These are phyloP conservation scores for Phylloscopus collybita DNA, from an alignment of 2,797 vertebrate species.

Conservation along the genomic window DNA sequence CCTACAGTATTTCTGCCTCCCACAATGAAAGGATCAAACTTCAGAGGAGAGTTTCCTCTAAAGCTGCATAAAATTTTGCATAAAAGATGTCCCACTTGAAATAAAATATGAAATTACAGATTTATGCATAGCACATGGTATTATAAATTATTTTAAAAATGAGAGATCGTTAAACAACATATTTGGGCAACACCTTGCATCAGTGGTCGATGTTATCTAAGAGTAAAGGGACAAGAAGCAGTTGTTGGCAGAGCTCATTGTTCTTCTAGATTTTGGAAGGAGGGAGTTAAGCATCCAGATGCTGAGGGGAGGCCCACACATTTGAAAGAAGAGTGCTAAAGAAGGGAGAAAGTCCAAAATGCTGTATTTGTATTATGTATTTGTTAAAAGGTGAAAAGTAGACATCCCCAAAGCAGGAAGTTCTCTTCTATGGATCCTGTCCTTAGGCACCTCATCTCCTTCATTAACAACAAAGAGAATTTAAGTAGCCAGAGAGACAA, in stretches of 20 bases:
- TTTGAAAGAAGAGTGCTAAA: not conserved
- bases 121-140: rapidly evolving
- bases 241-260: not conserved
- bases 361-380: rapidly evolving
- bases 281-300: not conserved
- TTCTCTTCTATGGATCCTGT: not conserved
- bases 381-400: not conserved
- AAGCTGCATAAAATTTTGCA: not conserved
- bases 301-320: not conserved
- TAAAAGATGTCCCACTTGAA: not conserved
- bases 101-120: not conserved
- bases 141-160: not conserved
- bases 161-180: not conserved
- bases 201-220: not conserved
- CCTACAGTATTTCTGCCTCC: not conserved
- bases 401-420: not conserved
- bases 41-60: not conserved
- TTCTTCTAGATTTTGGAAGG: not conserved
- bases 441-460: not conserved
- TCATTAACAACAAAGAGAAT: not conserved
- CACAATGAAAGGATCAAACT: not conserved
- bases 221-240: not conserved
- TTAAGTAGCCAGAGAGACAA: not conserved
- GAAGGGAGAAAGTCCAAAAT: not conserved
- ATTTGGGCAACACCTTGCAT: not conserved